Conservation (phyloP, 2,797 vertebrate genomes). For the Eremophila alpestris region DNA sequence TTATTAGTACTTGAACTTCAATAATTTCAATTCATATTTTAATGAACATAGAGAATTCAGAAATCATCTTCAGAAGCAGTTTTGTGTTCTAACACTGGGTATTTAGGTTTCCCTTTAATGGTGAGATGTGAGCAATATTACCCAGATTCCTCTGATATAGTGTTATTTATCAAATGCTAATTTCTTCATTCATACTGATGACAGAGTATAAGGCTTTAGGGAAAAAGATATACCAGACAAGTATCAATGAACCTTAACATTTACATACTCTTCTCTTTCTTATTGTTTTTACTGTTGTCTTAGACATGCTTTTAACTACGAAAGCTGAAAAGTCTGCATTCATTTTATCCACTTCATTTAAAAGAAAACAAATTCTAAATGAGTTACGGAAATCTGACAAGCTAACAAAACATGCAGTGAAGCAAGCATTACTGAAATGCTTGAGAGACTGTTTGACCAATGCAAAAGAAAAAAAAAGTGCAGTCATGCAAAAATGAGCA, state of each 20-base stretch:
- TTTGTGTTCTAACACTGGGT: neutral
- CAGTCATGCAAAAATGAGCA: neutral
- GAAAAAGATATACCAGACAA: neutral
- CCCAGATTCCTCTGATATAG: neutral
- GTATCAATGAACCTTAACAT: neutral
- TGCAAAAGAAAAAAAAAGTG: neutral
- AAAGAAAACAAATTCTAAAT: conserved; percentile 12
- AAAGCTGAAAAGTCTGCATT: neutral
- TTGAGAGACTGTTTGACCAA: conserved; percentile 42
- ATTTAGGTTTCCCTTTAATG: neutral
- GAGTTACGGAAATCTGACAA: conserved; percentile 39
- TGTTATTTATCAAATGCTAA: neutral
- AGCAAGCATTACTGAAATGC: conserved; percentile 29
- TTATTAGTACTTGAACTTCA: neutral
- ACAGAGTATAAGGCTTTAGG: neutral
- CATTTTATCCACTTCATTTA: neutral
- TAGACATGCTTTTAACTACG: neutral
- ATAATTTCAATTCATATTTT: neutral
- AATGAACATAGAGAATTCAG: neutral
- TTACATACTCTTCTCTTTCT: neutral
- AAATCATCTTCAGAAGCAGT: neutral
- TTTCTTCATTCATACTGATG: neutral
- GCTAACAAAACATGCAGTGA: conserved; percentile 9
- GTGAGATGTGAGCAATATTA: neutral
- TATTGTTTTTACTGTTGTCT: neutral